Conservation (phyloP, 2,113 vertebrate genomes). For the Ptyas mucosa region DNA sequence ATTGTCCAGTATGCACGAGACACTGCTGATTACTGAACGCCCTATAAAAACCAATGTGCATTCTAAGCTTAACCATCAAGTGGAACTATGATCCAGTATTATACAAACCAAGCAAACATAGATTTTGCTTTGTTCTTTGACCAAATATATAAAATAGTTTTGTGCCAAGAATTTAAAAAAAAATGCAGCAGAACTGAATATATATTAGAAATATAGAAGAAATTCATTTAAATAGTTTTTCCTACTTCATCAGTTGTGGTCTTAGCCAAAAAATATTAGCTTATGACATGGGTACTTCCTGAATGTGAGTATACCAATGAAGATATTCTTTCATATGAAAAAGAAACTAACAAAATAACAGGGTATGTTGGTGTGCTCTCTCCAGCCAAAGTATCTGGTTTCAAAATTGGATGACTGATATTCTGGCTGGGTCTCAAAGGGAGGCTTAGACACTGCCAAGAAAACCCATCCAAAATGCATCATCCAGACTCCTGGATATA, state of each 20-base stretch:
- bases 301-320: neutral
- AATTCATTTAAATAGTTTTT: neutral
- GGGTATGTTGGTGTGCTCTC: neutral
- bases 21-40: slow-evolving; percentile 3
- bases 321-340: neutral
- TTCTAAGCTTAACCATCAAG: neutral
- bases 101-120: neutral
- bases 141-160: neutral
- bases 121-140: neutral
- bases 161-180: neutral
- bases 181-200: neutral
- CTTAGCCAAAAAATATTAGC: neutral
- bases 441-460: neutral
- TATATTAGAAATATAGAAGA: neutral
- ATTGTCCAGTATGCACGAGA: accelerated
- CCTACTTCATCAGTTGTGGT: neutral
- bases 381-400: neutral
- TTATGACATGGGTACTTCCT: neutral
- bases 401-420: neutral
- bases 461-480: neutral
- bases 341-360: neutral
- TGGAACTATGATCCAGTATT: neutral
- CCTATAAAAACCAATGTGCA: slow-evolving; percentile 14
- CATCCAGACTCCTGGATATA: neutral
- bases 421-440: neutral